Evolutionary conservation across 2,888 invertebrate species (phyloP), one percentile per base, ranked within the genome.

Genomic region (Metacarcinus magister): DNA sequence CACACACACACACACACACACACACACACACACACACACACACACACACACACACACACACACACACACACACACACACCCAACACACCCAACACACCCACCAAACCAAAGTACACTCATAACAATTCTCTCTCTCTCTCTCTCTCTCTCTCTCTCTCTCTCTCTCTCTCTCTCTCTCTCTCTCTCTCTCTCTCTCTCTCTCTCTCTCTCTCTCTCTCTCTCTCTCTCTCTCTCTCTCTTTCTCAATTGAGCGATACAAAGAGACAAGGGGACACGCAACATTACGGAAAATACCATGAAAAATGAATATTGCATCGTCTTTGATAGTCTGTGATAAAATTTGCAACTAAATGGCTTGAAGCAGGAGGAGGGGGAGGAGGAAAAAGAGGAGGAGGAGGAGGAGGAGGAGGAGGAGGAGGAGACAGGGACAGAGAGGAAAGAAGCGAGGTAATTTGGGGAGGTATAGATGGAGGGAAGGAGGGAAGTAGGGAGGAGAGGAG

Each of bases 11-110:
- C 54, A 54, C 54, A 54, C 54, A n/a, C 67, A 67, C 67, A 67
- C 67, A 67, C 67, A 67, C 67, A 67, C 67, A 67, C 67, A 67
- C 67, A 67, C 67, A 67, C 67, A 67, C 67, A 67, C 67, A 67
- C 67, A 67, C 67, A 67, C 67, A 67, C 13, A 67, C 67, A 8
- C 13, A 67, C n/a, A n/a, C 67, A 8, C n/a, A 67, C n/a, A 67
- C n/a, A 67, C 67, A 67, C 13, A 67, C 13, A 67, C n/a, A 67
- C 67, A 60, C 60, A 60, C 60, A 10, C 8, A 46, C 46, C 4
- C 10, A 46, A 46, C 46, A 60, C 60, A 60, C 5, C 5, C 60
- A 5, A 13, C 60, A 60, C 60, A 60, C 8, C 5, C 60, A 60
- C 16, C 5, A 60, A 60, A 60, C 23, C 10, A 60, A n/a, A n/a